These are phyloP conservation scores for Zoroaster sp. DNA, from an alignment of 53 echinoderm and acorn worm species.

Conservation along the genomic window DNA sequence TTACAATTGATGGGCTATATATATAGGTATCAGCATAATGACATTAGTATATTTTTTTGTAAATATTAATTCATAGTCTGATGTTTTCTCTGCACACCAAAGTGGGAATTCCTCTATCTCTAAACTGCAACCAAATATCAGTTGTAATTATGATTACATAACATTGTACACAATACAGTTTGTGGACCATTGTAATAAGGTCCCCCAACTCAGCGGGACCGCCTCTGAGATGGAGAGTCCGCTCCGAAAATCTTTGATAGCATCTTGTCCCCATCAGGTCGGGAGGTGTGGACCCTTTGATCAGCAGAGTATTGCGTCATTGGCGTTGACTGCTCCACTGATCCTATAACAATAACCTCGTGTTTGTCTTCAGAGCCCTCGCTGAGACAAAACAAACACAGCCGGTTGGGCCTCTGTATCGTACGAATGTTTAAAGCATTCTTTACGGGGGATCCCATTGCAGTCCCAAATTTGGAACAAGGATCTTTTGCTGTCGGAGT, in stretches of 20 bases:
- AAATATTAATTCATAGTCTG: too few species aligned
- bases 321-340: conserved; percentile 1
- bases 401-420: neutral
- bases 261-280: conserved; percentile 18
- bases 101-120: too few species aligned
- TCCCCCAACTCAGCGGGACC: neutral
- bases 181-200: too few species aligned
- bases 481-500: too few species aligned
- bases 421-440: neutral
- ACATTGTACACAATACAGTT: too few species aligned
- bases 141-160: too few species aligned
- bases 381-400: conserved; percentile 25
- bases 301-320: conserved; percentile 9
- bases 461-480: neutral
- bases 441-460: neutral
- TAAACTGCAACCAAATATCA: too few species aligned
- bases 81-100: too few species aligned
- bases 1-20: too few species aligned
- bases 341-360: conserved; percentile 10
- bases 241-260: neutral
- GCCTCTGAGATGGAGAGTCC: neutral
- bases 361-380: neutral
- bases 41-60: too few species aligned
- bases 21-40: too few species aligned
- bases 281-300: neutral